Evolutionary conservation across 1,140 invertebrate species (phyloP), one percentile per base, ranked within the genome.

Genomic region (Dufourea novaeangliae): DNA sequence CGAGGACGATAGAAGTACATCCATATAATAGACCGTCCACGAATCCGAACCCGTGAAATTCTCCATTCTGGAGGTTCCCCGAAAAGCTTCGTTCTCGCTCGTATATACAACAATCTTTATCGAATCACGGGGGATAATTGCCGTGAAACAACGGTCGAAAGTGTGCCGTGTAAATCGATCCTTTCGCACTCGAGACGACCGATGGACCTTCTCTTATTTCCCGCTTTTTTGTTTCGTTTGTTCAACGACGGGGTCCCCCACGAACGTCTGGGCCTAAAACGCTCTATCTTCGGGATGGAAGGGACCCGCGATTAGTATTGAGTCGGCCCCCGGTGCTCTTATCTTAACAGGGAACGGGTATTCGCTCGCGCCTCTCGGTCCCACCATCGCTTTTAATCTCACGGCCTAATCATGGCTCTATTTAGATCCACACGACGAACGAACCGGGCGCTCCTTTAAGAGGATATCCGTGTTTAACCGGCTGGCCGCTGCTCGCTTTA

Each of bases 401-500:
- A n/a, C n/a, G n/a, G 46, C 41, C 79, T 84, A 87, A 87, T 87
- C 89, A 90, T 82, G 80, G 86, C 87, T 90, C 87, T 90, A 90
- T 90, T 90, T 90, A 86, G 85, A 86, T 88, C 69, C 72, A 77
- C 37, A 67, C 46, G n/a, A n/a, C 20, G 80, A 67, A 66, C 76
- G 54, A 67, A 66, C 66, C 73, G 82, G 78, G n/a, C n/a, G n/a
- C 76, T 72, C 86, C 86, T 87, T 90, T 90, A 90, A 90, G 86
- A 90, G 88, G 89, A 88, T 90, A 90, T 89, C 86, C 88, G 88
- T 90, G 89, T 90, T 84, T 81, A 87, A 85, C 75, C 73, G n/a
- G n/a, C n/a, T 78, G 84, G 74, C 76, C 84, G 74, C 75, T n/a
- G 79, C 75, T 84, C 85, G 77, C 56, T 84, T 89, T 87, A 87